Evolutionary conservation across 2,797 vertebrate species (phyloP).

Genomic region (Aeoliscus strigatus): DNA sequence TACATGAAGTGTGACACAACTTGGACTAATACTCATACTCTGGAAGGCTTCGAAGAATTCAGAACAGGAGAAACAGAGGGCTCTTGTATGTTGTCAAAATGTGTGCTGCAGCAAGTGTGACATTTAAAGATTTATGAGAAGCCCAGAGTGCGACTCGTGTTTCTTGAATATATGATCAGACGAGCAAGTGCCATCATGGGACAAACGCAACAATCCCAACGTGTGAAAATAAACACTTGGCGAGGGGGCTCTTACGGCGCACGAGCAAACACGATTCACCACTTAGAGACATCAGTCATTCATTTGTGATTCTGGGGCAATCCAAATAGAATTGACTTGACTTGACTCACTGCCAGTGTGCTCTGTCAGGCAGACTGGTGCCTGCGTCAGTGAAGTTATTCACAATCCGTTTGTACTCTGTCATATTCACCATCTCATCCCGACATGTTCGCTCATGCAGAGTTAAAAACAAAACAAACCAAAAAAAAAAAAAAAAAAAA

Average conservation of each 20-base stretch:
- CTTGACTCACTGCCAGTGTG: constrained; percentile 33
- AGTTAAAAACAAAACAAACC: no score
- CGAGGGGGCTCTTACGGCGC: constrained; percentile 30
- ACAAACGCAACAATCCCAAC: constrained; percentile 33
- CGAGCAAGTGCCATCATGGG: no score
- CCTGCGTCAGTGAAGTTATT: constrained; percentile 34
- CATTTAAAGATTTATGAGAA: constrained; percentile 48
- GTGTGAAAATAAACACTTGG: constrained; percentile 45
- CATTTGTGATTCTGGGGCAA: no score
- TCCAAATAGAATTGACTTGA: no score
- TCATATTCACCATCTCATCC: constrained; percentile 13
- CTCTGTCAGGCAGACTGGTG: constrained; percentile 32
- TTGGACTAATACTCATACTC: constrained; percentile 23
- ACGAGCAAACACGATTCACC: constrained; percentile 46
- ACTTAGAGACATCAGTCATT: constrained; percentile 39
- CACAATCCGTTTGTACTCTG: constrained; percentile 22
- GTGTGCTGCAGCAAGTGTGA: constrained; percentile 15
- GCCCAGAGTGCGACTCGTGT: constrained; percentile 13
- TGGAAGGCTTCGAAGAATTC: constrained; percentile 6
- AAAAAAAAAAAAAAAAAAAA: no score
- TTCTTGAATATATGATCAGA: constrained; percentile 44
- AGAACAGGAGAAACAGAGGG: constrained; percentile 8
- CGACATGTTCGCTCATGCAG: constrained; percentile 11
- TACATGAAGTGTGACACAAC: background rate
- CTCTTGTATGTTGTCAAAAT: constrained; percentile 37